These are phyloP conservation scores for Siniperca knerii DNA, from an alignment of 2,113 vertebrate genomes.

Conservation along the genomic window DNA sequence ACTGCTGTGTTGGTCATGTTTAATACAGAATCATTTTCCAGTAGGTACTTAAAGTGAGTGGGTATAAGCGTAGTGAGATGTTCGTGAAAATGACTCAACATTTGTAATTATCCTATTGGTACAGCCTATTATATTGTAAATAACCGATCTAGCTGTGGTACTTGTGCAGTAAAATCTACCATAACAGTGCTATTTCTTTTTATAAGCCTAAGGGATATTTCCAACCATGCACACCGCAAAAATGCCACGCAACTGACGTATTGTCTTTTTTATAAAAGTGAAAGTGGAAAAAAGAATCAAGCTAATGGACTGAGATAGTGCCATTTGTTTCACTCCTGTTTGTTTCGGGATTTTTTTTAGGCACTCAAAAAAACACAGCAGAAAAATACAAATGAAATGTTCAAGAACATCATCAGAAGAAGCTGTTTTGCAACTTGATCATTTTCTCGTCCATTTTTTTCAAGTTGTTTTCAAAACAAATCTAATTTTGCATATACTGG, in stretches of 20 bases:
- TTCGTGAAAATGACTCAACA: background rate
- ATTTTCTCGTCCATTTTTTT: background rate
- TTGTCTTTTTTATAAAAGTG: background rate
- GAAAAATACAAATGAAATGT: background rate
- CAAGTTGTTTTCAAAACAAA: background rate
- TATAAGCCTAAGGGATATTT: background rate
- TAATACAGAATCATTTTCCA: slow-evolving; percentile 7
- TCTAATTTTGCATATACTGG: background rate
- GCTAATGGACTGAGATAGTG: background rate
- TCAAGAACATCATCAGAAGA: background rate
- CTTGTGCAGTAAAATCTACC: background rate
- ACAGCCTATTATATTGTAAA: background rate
- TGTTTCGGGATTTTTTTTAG: background rate
- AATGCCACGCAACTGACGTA: background rate
- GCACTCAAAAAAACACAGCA: background rate
- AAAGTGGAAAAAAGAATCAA: background rate
- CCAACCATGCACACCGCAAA: no score
- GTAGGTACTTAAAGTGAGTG: background rate
- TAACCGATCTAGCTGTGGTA: background rate
- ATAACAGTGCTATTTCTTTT: background rate
- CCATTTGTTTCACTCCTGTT: background rate
- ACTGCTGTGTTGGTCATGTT: slow-evolving; percentile 9
- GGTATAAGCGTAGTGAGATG: background rate
- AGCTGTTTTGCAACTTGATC: background rate
- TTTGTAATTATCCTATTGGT: background rate